Percentiles rank a stretch among this genome's conserved stretches.
These are phyloP conservation scores for Danio tinwini DNA, from an alignment of 2,797 vertebrate genomes.

Conservation along the genomic window DNA sequence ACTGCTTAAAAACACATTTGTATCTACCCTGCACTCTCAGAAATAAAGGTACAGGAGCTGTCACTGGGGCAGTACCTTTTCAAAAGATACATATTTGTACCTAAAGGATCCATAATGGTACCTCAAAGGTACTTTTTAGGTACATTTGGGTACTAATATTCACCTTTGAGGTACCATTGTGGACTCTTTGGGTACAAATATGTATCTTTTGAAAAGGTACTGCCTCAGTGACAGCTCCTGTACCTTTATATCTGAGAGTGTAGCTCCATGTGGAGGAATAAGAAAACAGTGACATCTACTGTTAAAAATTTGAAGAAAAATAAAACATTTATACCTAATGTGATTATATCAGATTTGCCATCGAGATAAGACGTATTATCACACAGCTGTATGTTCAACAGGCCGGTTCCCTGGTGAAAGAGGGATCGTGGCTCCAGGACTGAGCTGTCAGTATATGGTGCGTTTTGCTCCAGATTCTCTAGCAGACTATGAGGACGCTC, in stretches of 20 bases:
- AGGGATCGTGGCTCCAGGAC: conserved; percentile 90
- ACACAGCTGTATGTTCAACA: conserved; percentile 62
- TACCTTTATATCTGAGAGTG: no score
- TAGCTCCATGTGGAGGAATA: conserved; percentile 2
- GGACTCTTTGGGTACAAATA: no score
- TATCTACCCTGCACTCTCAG: conserved; percentile 1
- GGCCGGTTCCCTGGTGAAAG: conserved; percentile 91
- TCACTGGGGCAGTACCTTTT: no score
- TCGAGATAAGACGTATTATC: neutral
- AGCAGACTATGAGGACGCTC: conserved; percentile 85
- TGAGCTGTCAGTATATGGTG: conserved; percentile 88
- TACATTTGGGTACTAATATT: no score
- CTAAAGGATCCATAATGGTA: no score
- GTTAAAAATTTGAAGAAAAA: conserved; percentile 25
- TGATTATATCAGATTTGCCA: neutral
- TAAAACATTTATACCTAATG: neutral
- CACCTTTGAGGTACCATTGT: no score
- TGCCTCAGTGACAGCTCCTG: no score
- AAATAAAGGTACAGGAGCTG: no score
- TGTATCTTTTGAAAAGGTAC: no score
- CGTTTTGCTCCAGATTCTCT: conserved; percentile 88
- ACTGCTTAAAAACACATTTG: neutral
- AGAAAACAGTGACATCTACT: conserved; percentile 42
- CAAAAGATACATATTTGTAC: no score
- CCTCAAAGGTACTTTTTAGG: no score